A percentile compares a stretch with the other conserved stretches of the same genome.
Conservation (phyloP, 2,888 invertebrate genomes). For the Chrysotoxum bicinctum region DNA sequence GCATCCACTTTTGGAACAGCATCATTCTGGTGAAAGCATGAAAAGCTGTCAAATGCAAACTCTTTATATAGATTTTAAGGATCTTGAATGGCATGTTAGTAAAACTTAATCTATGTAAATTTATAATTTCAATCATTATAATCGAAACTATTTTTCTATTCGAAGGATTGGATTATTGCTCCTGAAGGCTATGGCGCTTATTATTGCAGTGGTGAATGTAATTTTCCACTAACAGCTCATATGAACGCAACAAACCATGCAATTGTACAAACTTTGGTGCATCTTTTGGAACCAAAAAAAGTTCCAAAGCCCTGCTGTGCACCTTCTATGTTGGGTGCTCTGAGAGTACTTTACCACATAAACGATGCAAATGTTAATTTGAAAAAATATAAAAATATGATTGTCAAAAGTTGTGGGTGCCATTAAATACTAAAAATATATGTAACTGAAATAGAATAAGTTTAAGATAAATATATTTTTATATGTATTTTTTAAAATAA, state of each 20-base stretch:
- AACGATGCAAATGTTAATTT: slow-evolving; percentile 95
- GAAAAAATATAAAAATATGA: slow-evolving; percentile 98
- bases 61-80: slow-evolving; percentile 95
- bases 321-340: slow-evolving; percentile 92
- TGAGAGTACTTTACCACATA: slow-evolving; percentile 95
- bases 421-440: slow-evolving; percentile 84
- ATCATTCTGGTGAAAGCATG: slow-evolving; percentile 79
- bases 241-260: slow-evolving; percentile 99
- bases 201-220: slow-evolving; percentile 96
- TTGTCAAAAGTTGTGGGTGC: slow-evolving; percentile 98
- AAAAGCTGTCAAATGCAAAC: slow-evolving; percentile 94
- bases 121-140: not conserved
- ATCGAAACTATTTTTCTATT: not conserved
- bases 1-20: slow-evolving; percentile 78
- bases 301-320: slow-evolving; percentile 95
- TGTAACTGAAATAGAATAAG: slow-evolving; percentile 40
- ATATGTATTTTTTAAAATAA: slow-evolving; percentile 48
- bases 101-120: not conserved
- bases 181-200: slow-evolving; percentile 97
- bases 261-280: slow-evolving; percentile 95
- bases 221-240: slow-evolving; percentile 95
- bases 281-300: slow-evolving; percentile 90
- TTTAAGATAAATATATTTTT: slow-evolving; percentile 52
- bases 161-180: slow-evolving; percentile 97
- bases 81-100: slow-evolving; percentile 91